phyloP scores from a whole-genome alignment of 2,888 invertebrate species.

The Tuta absoluta region DNA sequence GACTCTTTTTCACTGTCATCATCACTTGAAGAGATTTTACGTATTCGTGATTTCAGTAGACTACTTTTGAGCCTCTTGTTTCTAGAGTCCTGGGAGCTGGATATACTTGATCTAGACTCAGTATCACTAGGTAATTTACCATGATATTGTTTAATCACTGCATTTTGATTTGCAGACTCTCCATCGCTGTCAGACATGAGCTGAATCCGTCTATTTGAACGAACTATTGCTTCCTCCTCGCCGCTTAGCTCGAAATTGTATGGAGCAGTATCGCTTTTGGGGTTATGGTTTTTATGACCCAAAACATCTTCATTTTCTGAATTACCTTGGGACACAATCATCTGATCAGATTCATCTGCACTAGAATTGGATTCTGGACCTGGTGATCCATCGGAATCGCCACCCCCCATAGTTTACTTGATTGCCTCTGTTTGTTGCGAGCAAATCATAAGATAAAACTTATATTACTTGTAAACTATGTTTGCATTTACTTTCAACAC shows the following conservation, averaged over 20 bases:
- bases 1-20: constrained; percentile 4
- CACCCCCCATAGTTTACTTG: background rate
- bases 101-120: background rate
- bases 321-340: background rate
- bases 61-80: background rate
- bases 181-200: constrained; percentile 58
- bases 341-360: background rate
- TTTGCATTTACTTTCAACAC: background rate
- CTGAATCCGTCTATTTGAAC: constrained; percentile 47
- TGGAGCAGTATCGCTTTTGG: background rate
- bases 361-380: constrained; percentile 1
- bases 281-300: background rate
- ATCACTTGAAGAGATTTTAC: constrained; percentile 24
- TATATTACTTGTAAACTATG: background rate
- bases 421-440: too few species aligned
- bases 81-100: background rate
- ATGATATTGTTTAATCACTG: constrained; percentile 11
- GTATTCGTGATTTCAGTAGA: constrained; percentile 38
- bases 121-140: background rate
- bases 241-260: constrained; percentile 32
- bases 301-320: background rate
- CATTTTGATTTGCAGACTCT: constrained; percentile 40
- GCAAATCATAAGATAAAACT: background rate
- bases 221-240: constrained; percentile 36
- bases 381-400: background rate